Evolutionary conservation across 2,888 invertebrate species (phyloP), one percentile per base, ranked within the genome.

Genomic region (Metacarcinus magister): DNA sequence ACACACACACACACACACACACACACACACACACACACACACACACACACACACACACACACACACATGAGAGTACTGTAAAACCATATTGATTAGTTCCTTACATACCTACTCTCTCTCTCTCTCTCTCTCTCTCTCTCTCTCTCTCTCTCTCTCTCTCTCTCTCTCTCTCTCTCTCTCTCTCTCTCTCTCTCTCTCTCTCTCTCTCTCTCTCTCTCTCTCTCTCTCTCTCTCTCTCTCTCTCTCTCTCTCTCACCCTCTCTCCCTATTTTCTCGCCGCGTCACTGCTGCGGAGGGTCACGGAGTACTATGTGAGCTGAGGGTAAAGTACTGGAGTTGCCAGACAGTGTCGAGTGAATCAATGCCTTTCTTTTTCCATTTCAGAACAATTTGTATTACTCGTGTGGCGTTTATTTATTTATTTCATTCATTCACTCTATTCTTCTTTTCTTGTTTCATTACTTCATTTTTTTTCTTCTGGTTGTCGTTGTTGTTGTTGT

Each of bases 1-100:
- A 92, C 46, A 44, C 92, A 92, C 48, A 44, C 92, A 92, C 48
- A n/a, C 92, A 92, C 48, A 44, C 92, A 92, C 48, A 44, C 48
- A 92, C 48, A 92, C 48, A 92, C 48, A 75, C 60, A 75, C 75
- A 75, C 75, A 75, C 75, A 75, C 75, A 75, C 75, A 75, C 75
- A 75, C 67, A 67, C 75, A 75, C 75, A 75, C 75, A 75, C 75
- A 75, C 75, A 75, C 75, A 75, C 75, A 75, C 75, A 75, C 75
- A 75, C 75, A 75, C 28, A 75, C 75, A 75, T 7, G 19, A 23
- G 23, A 60, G 60, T 60, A 60, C 60, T 60, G 23, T 60, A 19
- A 60, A 60, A 60, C 19, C 60, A 60, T 60, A 60, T 60, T 60
- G 60, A 60, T n/a, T n/a, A n/a, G n/a, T n/a, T n/a, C n/a, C n/a